Conservation (phyloP, 2,113 vertebrate species). For the Toxostoma redivivum region DNA sequence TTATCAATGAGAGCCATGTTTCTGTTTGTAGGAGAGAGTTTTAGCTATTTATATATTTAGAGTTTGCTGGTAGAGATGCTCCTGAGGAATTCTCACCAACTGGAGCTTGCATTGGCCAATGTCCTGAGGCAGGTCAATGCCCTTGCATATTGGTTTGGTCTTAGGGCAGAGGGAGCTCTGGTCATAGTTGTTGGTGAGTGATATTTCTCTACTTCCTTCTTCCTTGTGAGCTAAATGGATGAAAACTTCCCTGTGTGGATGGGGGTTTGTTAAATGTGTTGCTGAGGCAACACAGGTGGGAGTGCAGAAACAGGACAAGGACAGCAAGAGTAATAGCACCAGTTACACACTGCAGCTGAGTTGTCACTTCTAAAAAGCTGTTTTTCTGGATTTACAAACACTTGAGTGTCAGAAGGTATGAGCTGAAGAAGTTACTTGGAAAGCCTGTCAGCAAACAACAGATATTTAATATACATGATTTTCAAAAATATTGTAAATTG, state of each 20-base stretch:
- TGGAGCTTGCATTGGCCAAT: neutral
- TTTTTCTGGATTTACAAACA: neutral
- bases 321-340: neutral
- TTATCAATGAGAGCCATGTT: neutral
- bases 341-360: neutral
- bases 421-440: neutral
- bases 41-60: neutral
- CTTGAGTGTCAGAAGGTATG: neutral
- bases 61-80: neutral
- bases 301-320: neutral
- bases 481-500: neutral
- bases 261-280: neutral
- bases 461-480: neutral
- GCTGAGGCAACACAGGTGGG: neutral
- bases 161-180: neutral
- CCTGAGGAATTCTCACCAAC: neutral
- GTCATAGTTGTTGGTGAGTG: neutral
- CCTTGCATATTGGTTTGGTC: neutral
- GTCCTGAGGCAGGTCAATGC: neutral
- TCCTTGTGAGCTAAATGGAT: neutral
- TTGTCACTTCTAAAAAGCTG: neutral
- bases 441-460: neutral
- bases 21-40: neutral
- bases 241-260: neutral
- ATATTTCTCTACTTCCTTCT: neutral